Conservation (phyloP, 2,113 vertebrate genomes). For the Chamaetylas fuelleborni region DNA sequence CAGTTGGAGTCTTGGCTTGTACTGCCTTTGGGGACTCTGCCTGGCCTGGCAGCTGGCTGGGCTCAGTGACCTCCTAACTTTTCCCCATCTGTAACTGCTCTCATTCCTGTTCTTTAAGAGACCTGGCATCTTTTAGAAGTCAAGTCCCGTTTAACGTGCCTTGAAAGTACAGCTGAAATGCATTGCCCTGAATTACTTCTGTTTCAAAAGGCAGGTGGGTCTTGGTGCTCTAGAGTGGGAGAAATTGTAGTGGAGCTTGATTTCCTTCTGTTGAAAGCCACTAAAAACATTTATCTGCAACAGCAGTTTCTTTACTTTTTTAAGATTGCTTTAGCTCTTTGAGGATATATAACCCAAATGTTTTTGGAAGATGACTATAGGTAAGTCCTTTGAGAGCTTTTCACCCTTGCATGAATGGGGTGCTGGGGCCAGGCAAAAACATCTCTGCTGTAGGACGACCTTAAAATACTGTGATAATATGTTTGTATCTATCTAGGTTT, state of each 20-base stretch:
- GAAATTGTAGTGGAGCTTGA: accelerated
- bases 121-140: neutral
- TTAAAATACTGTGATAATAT: neutral
- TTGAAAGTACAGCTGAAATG: neutral
- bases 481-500: neutral
- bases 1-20: neutral
- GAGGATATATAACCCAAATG: neutral
- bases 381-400: neutral
- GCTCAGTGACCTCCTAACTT: neutral
- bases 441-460: neutral
- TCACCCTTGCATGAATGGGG: accelerated
- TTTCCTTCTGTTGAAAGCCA: accelerated
- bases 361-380: neutral
- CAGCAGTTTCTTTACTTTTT: accelerated
- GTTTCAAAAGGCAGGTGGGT: neutral
- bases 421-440: neutral
- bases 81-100: neutral
- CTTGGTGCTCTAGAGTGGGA: accelerated
- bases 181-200: neutral
- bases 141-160: neutral
- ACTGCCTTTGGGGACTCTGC: neutral
- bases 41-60: neutral
- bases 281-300: neutral
- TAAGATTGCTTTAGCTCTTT: neutral
- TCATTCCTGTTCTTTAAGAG: neutral